A percentile compares a stretch with the other conserved stretches of the same genome.
phyloP scores from a whole-genome alignment of 2,113 vertebrate genomes.

The Sinocyclocheilus maitianheensis region DNA sequence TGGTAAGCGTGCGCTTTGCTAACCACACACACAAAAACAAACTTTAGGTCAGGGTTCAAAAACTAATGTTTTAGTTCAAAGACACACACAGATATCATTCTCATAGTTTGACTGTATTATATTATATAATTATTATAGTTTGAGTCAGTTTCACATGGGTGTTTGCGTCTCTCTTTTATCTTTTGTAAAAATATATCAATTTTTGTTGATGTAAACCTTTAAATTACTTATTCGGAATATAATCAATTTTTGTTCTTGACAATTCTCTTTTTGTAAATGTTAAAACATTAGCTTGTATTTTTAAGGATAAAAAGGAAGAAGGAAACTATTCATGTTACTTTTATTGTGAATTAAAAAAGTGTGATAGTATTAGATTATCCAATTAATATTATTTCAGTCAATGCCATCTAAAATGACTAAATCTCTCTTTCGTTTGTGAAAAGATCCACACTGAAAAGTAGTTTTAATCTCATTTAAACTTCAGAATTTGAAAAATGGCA shows the following conservation, averaged over 20 bases:
- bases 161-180: background rate
- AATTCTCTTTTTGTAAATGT: background rate
- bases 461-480: slow-evolving; percentile 54
- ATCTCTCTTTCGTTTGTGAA: slow-evolving; percentile 38
- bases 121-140: background rate
- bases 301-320: background rate
- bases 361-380: background rate
- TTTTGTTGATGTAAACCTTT: background rate
- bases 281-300: background rate
- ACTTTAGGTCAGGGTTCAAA: background rate
- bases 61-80: background rate
- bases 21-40: background rate
- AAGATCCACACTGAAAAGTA: slow-evolving; percentile 7
- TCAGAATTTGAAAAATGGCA: slow-evolving; percentile 53
- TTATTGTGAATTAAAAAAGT: background rate
- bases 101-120: background rate
- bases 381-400: background rate
- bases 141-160: background rate
- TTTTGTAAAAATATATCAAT: background rate
- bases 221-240: background rate
- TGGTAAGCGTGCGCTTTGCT: background rate
- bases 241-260: background rate
- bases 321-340: background rate
- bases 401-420: background rate
- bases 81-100: background rate